Percentiles rank a stretch among this genome's conserved stretches.
Conservation (phyloP, 2,113 vertebrate genomes). For the Ictalurus furcatus region DNA sequence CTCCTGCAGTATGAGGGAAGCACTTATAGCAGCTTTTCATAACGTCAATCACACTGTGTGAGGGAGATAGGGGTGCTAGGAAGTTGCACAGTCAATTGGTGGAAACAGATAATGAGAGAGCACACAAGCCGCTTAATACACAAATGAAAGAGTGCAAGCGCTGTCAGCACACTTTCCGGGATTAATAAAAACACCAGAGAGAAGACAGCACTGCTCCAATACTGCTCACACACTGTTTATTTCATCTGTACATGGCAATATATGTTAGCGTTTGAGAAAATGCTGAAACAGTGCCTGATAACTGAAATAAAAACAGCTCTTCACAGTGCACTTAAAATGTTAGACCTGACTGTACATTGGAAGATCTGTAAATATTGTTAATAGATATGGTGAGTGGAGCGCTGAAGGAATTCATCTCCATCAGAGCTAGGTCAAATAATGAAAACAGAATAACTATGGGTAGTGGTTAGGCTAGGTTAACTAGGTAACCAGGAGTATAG, state of each 20-base stretch:
- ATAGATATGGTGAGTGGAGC: neutral
- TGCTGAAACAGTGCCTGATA: neutral
- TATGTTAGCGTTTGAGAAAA: neutral
- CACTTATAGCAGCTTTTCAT: slow-evolving; percentile 55
- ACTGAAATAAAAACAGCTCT: neutral
- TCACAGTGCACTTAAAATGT: neutral
- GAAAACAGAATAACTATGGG: neutral
- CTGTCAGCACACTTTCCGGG: slow-evolving; percentile 46
- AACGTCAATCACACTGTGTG: slow-evolving; percentile 55
- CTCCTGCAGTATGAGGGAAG: slow-evolving; percentile 43
- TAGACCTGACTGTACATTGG: neutral
- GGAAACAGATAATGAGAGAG: slow-evolving; percentile 60
- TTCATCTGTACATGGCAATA: neutral
- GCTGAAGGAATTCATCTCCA: neutral
- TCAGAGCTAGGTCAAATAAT: neutral
- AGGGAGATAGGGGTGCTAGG: slow-evolving; percentile 49
- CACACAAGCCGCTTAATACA: slow-evolving; percentile 44
- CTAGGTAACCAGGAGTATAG: neutral
- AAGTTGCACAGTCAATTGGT: slow-evolving; percentile 56
- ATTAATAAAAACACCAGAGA: slow-evolving; percentile 49
- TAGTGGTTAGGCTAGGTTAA: neutral
- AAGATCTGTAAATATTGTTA: neutral
- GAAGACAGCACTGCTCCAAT: slow-evolving; percentile 18
- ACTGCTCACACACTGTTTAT: neutral
- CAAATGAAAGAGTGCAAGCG: slow-evolving; percentile 27